Evolutionary conservation across 53 echinoderm and acorn worm genomes (phyloP).

Genomic region (Paelopatides confundens): DNA sequence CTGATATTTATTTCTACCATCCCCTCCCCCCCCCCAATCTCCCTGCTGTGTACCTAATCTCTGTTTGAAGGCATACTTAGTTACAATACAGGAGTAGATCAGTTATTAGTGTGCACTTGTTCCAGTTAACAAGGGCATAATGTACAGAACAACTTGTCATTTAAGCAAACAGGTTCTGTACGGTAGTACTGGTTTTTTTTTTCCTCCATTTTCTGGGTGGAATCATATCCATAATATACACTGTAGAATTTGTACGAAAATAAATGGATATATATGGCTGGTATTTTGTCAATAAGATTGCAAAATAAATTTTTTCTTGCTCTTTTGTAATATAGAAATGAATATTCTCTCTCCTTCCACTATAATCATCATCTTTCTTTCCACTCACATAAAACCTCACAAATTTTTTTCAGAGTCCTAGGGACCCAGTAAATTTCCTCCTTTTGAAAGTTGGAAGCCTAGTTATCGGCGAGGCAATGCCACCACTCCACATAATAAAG

Average conservation of each 20-base stretch:
- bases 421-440: neutral
- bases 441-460: constrained; percentile 38
- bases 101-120: no score
- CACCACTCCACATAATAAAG: constrained; percentile 18
- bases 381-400: neutral
- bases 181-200: constrained; percentile 34
- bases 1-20: no score
- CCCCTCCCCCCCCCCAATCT: no score
- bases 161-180: neutral
- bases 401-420: neutral
- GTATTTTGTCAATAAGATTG: constrained; percentile 35
- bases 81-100: no score
- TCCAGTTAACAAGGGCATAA: neutral
- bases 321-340: constrained; percentile 23
- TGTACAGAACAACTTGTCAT: neutral
- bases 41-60: no score
- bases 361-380: neutral
- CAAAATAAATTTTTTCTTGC: constrained; percentile 8
- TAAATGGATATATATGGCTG: constrained; percentile 43
- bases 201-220: constrained; percentile 4
- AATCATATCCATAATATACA: constrained; percentile 42
- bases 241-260: constrained; percentile 34
- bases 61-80: no score
- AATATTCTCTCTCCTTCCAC: neutral
- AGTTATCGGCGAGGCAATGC: constrained; percentile 41